Evolutionary conservation across 2,797 vertebrate genomes (phyloP).

Genomic region (Odontamblyopus rebecca): DNA sequence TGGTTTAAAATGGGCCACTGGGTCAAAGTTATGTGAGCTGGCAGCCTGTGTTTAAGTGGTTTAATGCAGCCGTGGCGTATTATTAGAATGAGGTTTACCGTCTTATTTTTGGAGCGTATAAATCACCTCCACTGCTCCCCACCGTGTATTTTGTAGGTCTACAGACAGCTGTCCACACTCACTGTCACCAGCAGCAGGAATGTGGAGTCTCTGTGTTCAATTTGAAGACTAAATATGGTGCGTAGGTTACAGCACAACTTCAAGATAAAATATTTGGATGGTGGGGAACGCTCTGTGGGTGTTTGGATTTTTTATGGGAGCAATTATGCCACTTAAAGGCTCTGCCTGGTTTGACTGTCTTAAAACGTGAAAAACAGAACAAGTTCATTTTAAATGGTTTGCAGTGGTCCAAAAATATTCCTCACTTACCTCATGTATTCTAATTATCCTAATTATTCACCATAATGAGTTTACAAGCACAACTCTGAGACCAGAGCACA

Average conservation of each 20-base stretch:
- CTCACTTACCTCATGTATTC: too few relatives aligned
- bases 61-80: slow-evolving; percentile 60
- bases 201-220: neutral
- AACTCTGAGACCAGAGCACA: too few relatives aligned
- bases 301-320: neutral
- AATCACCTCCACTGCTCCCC: slow-evolving; percentile 53
- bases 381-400: too few relatives aligned
- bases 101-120: slow-evolving; percentile 64
- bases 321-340: too few relatives aligned
- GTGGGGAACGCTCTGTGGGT: too few relatives aligned
- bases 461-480: too few relatives aligned
- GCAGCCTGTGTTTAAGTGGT: slow-evolving; percentile 71
- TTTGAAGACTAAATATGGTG: neutral
- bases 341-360: too few relatives aligned
- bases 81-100: slow-evolving; percentile 56
- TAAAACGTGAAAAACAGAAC: too few relatives aligned
- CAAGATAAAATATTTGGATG: neutral
- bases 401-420: too few relatives aligned
- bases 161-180: slow-evolving; percentile 6
- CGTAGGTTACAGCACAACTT: neutral
- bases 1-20: neutral
- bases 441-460: too few relatives aligned
- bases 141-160: slow-evolving; percentile 61
- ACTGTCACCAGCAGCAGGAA: slow-evolving; percentile 26
- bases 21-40: slow-evolving; percentile 38